Conservation (phyloP, 2,797 vertebrate species). For the Alauda arvensis region DNA sequence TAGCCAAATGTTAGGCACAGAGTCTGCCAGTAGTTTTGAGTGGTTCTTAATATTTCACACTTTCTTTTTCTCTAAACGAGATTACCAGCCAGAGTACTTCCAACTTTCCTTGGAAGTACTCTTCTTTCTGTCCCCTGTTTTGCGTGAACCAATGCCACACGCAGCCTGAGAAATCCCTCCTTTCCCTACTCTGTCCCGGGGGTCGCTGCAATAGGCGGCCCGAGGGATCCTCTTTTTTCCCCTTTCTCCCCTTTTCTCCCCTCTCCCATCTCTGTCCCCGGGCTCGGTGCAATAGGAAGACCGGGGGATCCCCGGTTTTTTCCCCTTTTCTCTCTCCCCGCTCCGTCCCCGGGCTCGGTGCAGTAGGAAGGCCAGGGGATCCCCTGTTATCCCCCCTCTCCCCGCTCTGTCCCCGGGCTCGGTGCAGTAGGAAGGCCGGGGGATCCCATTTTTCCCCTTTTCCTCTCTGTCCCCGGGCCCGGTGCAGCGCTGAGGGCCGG, state of each 20-base stretch:
- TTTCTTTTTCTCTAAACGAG: not conserved
- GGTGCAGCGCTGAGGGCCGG: not conserved
- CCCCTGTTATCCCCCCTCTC: too few species aligned
- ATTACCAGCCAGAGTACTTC: not conserved
- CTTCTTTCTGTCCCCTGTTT: accelerated
- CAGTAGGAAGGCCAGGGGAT: not conserved
- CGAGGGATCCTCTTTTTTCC: not conserved
- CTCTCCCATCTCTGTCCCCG: not conserved
- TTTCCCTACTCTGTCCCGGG: not conserved
- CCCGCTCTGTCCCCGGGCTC: not conserved
- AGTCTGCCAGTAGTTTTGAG: not conserved
- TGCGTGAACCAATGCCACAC: accelerated
- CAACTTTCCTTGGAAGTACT: too few species aligned
- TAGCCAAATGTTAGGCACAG: not conserved
- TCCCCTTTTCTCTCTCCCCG: too few species aligned
- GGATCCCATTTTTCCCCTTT: too few species aligned
- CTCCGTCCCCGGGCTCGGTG: not conserved
- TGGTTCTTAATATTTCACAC: not conserved
- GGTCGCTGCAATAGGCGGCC: too few species aligned
- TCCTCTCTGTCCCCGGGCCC: not conserved
- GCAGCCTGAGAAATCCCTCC: not conserved
- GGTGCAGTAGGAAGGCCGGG: not conserved
- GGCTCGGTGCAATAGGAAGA: not conserved
- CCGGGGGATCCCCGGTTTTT: not conserved
- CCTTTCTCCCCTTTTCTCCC: not conserved